Base-by-base conservation (phyloP, 1,140 invertebrate genomes). In the Melanaphis sacchari region DNA sequence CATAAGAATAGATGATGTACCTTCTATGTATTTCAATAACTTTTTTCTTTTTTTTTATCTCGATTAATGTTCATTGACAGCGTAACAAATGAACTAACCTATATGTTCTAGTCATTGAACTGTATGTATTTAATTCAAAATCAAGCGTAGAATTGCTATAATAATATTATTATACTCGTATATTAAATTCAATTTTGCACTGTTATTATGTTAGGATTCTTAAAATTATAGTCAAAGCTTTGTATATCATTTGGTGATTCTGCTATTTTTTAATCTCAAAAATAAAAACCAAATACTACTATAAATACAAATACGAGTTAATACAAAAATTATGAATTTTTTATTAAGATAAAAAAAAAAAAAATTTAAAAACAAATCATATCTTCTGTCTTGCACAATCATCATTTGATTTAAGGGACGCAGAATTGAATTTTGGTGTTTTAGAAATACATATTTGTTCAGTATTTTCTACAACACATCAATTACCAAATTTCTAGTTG, bases 21-120 rank as follows among this genome's bases (percentile, higher is more conserved):
- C 15, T 49, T 18, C 31, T 76, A 15, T 76, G 59, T 76, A 76
- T 76, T 76, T 76, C 31, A 76, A 76, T 76, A n/a, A 76, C 15
- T 76, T n/a, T n/a, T 66, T 66, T 76, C n/a, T 76, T 76, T n/a
- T 66, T 76, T 66, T 76, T 76, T n/a, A 59, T 76, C 59, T 76
- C 59, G 11, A 76, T 76, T 76, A 76, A 76, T 76, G 59, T 76
- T n/a, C 31, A 36, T n/a, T 76, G 59, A 76, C 59, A 76, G 59
- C 59, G 59, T 76, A 76, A n/a, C 59, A 76, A 76, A 76, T 76
- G 59, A 76, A 21, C 59, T 76, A 76, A n/a, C 59, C 59, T 76
- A 76, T 76, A n/a, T 76, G 11, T 76, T n/a, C 31, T 76, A 76
- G 59, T 76, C 59, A 76, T 76, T 76, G 59, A 76, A 76, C 59